Base-by-base conservation (phyloP, 35 echinoderm and acorn worm genomes). In the Stichopus chloronotus region DNA sequence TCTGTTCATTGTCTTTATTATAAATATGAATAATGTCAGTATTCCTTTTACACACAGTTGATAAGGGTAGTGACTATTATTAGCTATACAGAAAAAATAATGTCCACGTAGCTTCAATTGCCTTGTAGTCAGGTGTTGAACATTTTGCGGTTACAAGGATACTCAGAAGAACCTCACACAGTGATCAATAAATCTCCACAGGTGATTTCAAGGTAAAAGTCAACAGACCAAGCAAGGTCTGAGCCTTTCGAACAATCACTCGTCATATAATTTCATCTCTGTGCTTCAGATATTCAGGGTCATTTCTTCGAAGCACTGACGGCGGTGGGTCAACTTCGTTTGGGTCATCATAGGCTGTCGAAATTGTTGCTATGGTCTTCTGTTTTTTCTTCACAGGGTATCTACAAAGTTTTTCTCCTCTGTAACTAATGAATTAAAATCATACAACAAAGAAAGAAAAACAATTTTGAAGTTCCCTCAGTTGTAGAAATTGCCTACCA, bases 311-410 rank as follows among this genome's bases (percentile, higher is more conserved):
- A 19, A 94, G 92, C 17, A 98, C 52, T 3, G 91, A 60, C 81
- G 96, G 92, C 21, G 63, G 54, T 7, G 93, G 93, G 68, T 96
- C 97, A 57, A 79, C 94, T 54, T 90, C 77, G 5, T 90, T 43
- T 25, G 93, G 94, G 74, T 98, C 81, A 77, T 98, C 97, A 81
- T 98, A 98, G 63, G 96, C 58, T 14, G 97, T 96, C 57, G 97
- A 91, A 8, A 98, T 96, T 5, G 94, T 94, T 23, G n/a, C 52
- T 90, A 77, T 54, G 71, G 92, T 87, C 87, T 92, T 53, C 92
- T 83, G 61, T 60, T 88, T 87, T 54, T 87, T 93, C 92, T 89
- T 65, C 55, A 53, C 57, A 19, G 58, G 72, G n/a, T 71, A 23
- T 7, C 76, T 68, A 14, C 52, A 53, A 20, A 98, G 72, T 54